Percentiles rank a stretch among this genome's conserved stretches.
Conservation (phyloP, 2,888 invertebrate species). For the Zeuzera pyrina region DNA sequence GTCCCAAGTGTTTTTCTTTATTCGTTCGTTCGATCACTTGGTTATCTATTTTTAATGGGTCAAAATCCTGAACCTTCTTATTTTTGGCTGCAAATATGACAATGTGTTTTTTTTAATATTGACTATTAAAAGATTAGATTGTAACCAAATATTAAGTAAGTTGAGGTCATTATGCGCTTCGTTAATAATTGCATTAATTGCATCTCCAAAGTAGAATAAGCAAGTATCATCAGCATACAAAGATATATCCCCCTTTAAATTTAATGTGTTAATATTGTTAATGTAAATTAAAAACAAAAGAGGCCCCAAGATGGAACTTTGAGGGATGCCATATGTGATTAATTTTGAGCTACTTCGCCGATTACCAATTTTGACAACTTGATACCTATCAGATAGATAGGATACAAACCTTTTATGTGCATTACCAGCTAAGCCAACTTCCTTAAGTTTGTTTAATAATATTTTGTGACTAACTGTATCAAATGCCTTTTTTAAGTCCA, state of each 20-base stretch:
- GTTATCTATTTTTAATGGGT: neutral
- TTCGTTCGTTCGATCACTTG: no score
- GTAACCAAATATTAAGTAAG: neutral
- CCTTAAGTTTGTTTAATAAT: constrained; percentile 2
- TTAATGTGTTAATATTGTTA: neutral
- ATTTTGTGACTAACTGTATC: neutral
- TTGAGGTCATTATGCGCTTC: constrained; percentile 2
- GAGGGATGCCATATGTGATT: neutral
- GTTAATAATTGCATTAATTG: neutral
- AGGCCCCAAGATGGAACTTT: constrained; percentile 1
- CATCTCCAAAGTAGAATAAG: neutral
- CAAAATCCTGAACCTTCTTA: neutral
- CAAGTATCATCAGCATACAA: constrained; percentile 1
- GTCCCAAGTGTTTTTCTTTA: no score
- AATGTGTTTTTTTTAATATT: neutral
- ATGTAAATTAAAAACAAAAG: constrained; percentile 1
- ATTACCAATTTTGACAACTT: constrained; percentile 1
- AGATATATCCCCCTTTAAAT: neutral
- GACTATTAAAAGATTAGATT: constrained; percentile 1
- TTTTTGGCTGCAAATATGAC: constrained; percentile 3
- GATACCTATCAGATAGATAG: no score
- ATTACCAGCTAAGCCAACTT: neutral
- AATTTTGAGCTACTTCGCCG: neutral
- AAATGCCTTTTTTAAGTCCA: constrained; percentile 6
- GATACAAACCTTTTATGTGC: no score